A percentile compares a stretch with the other conserved stretches of the same genome.
phyloP scores from a whole-genome alignment of 2,113 vertebrate genomes.

The Colaptes auratus region DNA sequence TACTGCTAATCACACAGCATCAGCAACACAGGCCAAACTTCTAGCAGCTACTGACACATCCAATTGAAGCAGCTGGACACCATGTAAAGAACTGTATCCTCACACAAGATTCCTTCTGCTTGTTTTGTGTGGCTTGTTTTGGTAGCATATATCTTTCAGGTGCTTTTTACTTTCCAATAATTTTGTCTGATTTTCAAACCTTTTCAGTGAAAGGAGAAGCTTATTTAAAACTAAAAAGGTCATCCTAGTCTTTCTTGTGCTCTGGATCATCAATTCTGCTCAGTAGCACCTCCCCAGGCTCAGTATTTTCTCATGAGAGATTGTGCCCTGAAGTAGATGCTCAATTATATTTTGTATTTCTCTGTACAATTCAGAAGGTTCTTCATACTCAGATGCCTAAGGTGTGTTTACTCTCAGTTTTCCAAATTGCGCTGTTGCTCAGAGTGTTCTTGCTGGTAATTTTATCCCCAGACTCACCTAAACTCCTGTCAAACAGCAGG shows the following conservation, averaged over 20 bases:
- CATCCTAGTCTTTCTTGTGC: background rate
- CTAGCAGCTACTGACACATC: background rate
- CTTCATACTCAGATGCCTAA: background rate
- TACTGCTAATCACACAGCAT: background rate
- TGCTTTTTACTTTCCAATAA: background rate
- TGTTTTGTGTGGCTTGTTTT: background rate
- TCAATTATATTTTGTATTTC: background rate
- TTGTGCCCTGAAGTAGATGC: background rate
- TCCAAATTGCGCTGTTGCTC: background rate
- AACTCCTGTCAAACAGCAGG: background rate
- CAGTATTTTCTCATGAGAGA: background rate
- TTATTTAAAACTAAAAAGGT: background rate
- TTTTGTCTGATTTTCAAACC: background rate
- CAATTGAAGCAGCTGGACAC: background rate
- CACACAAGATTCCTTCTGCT: background rate
- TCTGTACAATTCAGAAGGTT: background rate
- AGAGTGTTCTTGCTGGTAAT: background rate
- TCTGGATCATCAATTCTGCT: background rate
- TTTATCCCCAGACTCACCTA: background rate
- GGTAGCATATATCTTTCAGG: background rate
- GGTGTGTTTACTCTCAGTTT: background rate
- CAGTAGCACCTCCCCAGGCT: background rate
- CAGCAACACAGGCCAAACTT: background rate
- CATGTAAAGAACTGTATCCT: background rate
- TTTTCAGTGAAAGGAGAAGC: background rate